These are phyloP conservation scores for Oncorhynchus clarkii DNA, from an alignment of 2,113 vertebrate genomes.

Conservation along the genomic window DNA sequence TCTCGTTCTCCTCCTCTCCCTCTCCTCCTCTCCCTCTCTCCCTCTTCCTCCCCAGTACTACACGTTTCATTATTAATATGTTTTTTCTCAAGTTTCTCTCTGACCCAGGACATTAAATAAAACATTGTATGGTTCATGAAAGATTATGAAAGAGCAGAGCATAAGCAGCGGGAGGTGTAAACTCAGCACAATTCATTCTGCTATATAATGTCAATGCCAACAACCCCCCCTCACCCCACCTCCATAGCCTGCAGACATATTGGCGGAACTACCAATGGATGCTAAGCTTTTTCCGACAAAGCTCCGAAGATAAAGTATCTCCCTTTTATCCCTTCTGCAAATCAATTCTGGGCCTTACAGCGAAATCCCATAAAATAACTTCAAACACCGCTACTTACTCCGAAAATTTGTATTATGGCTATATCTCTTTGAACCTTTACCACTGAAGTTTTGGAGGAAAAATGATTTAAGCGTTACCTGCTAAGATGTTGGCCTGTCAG, in stretches of 20 bases:
- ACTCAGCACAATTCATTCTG: conserved; percentile 89
- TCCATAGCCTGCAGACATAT: conserved; percentile 89
- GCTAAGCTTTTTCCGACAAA: conserved; percentile 99
- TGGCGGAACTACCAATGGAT: conserved; percentile 96
- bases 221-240: conserved; percentile 78
- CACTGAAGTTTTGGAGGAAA: conserved; percentile 99
- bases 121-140: conserved; percentile 98
- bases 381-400: conserved; percentile 99
- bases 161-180: conserved; percentile 94
- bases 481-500: conserved; percentile 97
- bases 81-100: conserved; percentile 95
- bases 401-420: conserved; percentile 99
- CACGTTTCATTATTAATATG: conserved; percentile 84
- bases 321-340: conserved; percentile 99
- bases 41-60: conserved; percentile 68
- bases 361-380: conserved; percentile 99
- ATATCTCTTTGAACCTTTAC: conserved; percentile 98
- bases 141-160: conserved; percentile 95
- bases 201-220: conserved; percentile 92
- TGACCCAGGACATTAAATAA: conserved; percentile 99
- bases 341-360: conserved; percentile 99
- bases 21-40: conserved; percentile 66
- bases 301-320: conserved; percentile 99
- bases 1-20: conserved; percentile 56
- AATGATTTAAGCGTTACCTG: conserved; percentile 99